A percentile compares a stretch with the other conserved stretches of the same genome.
Conservation (phyloP, 2,888 invertebrate genomes). For the Erannis defoliaria region DNA sequence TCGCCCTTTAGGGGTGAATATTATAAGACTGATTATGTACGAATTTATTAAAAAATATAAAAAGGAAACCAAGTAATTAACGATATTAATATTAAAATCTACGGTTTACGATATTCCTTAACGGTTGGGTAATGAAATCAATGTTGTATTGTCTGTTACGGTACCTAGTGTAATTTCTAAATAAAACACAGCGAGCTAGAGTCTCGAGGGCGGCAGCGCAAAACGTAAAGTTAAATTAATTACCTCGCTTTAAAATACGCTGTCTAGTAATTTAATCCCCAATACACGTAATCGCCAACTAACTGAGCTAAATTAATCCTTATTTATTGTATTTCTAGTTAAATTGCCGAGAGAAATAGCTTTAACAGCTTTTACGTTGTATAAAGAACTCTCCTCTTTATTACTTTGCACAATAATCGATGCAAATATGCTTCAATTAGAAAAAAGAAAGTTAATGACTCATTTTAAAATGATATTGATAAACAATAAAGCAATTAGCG, state of each 20-base stretch:
- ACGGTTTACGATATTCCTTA: no score
- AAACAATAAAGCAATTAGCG: no score
- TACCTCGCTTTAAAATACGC: conserved; percentile 8
- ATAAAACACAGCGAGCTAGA: background rate
- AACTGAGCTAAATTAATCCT: conserved; percentile 26
- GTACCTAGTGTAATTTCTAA: background rate
- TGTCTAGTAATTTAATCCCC: conserved; percentile 16
- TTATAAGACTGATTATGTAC: no score
- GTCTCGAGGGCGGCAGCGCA: background rate
- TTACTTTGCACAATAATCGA: background rate
- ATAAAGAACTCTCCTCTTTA: background rate
- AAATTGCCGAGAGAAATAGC: conserved; percentile 6
- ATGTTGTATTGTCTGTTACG: background rate
- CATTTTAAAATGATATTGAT: no score
- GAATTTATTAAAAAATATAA: no score
- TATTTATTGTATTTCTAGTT: conserved; percentile 25
- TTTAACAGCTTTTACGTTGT: background rate
- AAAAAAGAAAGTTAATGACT: no score
- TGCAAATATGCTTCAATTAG: no score
- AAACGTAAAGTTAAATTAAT: conserved; percentile 25
- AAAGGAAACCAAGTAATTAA: no score
- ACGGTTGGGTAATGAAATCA: background rate
- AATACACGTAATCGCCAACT: conserved; percentile 19
- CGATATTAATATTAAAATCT: no score
- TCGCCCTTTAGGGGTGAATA: no score